These are phyloP conservation scores for Trichonephila clavipes DNA, from an alignment of 1,140 invertebrate genomes.

Conservation along the genomic window DNA sequence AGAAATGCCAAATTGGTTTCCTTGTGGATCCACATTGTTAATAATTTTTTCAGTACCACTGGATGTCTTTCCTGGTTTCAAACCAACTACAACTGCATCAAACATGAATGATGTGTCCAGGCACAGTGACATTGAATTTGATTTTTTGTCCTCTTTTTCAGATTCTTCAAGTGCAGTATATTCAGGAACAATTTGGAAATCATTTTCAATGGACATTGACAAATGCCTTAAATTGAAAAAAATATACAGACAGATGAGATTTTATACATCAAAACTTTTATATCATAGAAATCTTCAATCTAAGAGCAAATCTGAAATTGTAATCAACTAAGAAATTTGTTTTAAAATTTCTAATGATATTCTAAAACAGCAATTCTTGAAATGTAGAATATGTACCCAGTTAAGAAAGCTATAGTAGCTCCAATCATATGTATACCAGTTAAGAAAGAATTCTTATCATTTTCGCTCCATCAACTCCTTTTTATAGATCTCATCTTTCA, in stretches of 20 bases:
- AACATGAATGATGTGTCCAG: neutral
- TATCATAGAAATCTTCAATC: no score
- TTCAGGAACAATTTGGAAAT: constrained; percentile 62
- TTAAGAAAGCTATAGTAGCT: no score
- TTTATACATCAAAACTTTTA: no score
- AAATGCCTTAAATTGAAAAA: constrained; percentile 21
- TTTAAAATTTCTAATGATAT: neutral
- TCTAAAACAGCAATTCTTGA: neutral
- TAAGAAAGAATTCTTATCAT: no score
- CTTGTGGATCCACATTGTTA: neutral
- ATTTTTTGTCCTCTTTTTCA: neutral
- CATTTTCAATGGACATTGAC: constrained; percentile 36
- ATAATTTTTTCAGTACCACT: neutral
- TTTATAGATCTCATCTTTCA: no score
- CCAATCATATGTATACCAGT: no score
- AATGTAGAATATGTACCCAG: neutral
- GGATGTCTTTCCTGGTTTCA: neutral
- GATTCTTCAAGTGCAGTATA: neutral
- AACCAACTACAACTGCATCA: neutral
- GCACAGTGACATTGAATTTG: no score
- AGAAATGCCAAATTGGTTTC: constrained; percentile 65
- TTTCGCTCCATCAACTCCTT: no score
- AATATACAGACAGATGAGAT: neutral
- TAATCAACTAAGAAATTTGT: neutral
- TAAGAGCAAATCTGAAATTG: no score